Evolutionary conservation across 2,888 invertebrate genomes (phyloP), one percentile per base, ranked within the genome.

Genomic region (Melanostoma mellinum): DNA sequence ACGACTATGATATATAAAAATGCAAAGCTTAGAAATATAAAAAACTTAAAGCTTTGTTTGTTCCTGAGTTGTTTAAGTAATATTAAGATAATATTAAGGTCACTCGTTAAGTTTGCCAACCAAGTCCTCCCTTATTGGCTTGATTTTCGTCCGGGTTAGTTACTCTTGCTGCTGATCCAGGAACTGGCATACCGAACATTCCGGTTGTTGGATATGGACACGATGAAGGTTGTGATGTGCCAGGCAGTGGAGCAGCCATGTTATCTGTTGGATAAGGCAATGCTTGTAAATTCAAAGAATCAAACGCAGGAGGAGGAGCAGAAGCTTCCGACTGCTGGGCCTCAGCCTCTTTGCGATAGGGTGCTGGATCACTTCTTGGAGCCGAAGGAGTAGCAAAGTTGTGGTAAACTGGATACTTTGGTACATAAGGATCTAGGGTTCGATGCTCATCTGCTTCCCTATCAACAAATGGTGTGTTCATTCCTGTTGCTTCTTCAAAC

Each of bases 331-430:
- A 44, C 2, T 35, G 40, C 8, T 42, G 42, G 3, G 42, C 42
- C 42, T 42, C 42, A 42, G 35, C 38, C 20, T 60, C 60, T 6
- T 46, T 53, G 3, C 6, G n/a, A n/a, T 48, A 56, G 8, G 8
- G 9, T 2, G 10, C 1, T 3, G 6, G 10, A 3, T 35, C 55
- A 20, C 9, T n/a, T 20, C 5, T 6, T 6, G 56, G 50, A 5
- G 56, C 71, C 32, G 77, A 65, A 38, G 20, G 88, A 85, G 38
- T 40, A 35, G 5, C 88, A 72, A 88, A 88, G 65, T 86, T 86
- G 3, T 75, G 87, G 60, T 88, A 89, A 85, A 88, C 86, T 10
- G 88, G 89, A 73, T 89, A 89, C 30, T 87, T 85, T 6, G 88
- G 89, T 50, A 89, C 77, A 33, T 87, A 89, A 20, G 87, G 87